phyloP scores from a whole-genome alignment of 2,797 vertebrate genomes.

The Enteromius argenteus region DNA sequence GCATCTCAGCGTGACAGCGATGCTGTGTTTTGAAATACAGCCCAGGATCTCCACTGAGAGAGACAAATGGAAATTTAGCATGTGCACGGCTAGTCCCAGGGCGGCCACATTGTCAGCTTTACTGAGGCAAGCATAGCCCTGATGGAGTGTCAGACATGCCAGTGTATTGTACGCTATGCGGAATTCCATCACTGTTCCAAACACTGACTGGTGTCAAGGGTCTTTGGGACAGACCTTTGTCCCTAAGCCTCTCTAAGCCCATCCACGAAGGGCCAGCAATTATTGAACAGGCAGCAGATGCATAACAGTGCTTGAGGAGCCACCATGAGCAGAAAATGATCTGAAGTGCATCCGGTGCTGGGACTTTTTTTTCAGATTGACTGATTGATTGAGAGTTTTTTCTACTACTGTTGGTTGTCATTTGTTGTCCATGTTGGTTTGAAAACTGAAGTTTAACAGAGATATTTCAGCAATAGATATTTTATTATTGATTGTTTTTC shows the following conservation, averaged over 20 bases:
- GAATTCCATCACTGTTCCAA: slow-evolving; percentile 59
- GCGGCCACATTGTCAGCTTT: slow-evolving; percentile 68
- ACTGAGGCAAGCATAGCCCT: slow-evolving; percentile 57
- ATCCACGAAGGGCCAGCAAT: slow-evolving; percentile 2
- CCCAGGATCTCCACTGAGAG: slow-evolving; percentile 66
- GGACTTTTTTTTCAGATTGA: slow-evolving; percentile 2
- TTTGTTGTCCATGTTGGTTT: not conserved
- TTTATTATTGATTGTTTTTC: not conserved
- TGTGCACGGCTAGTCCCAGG: slow-evolving; percentile 58
- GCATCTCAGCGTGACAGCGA: slow-evolving; percentile 64
- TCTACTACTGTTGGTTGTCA: not conserved
- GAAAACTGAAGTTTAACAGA: not conserved
- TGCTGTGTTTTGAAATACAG: slow-evolving; percentile 72
- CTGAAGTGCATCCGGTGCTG: slow-evolving; percentile 15
- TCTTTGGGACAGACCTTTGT: slow-evolving; percentile 51
- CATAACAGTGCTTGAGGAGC: slow-evolving; percentile 49
- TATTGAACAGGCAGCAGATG: slow-evolving; percentile 59
- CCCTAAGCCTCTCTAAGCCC: slow-evolving; percentile 32
- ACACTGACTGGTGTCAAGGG: slow-evolving; percentile 56
- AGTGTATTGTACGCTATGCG: slow-evolving; percentile 61
- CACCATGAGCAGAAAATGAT: slow-evolving; percentile 18
- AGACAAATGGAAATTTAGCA: slow-evolving; percentile 71
- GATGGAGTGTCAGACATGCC: slow-evolving; percentile 62
- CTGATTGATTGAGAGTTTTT: not conserved
- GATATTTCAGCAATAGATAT: not conserved